Evolutionary conservation across 2,888 invertebrate genomes (phyloP).

Genomic region (Ischnus inquisitorius): DNA sequence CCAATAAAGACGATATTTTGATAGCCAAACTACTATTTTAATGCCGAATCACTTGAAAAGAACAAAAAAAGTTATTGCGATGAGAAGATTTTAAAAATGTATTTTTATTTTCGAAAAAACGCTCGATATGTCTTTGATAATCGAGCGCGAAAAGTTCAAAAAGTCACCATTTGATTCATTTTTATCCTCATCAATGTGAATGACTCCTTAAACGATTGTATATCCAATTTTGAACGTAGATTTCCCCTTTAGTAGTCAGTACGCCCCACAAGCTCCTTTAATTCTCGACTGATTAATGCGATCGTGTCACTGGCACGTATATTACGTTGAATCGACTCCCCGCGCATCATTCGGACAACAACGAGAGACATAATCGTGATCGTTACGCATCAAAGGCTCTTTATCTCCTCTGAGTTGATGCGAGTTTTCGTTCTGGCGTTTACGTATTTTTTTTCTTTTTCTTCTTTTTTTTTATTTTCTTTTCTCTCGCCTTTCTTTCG

Average conservation of each 20-base stretch:
- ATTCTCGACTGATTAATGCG: constrained; percentile 25
- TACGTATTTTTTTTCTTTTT: constrained; percentile 34
- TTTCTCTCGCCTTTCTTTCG: constrained; percentile 54
- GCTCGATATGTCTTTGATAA: neutral
- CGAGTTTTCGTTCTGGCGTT: constrained; percentile 46
- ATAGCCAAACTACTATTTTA: too few species aligned
- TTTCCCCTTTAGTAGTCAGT: neutral
- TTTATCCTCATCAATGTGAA: neutral
- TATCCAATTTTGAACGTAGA: neutral
- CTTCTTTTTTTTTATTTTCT: constrained; percentile 26
- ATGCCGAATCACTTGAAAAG: too few species aligned
- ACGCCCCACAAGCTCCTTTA: neutral
- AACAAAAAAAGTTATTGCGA: too few species aligned
- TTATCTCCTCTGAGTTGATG: constrained; percentile 58
- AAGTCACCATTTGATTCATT: neutral
- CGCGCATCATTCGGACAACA: constrained; percentile 27
- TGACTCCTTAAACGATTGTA: neutral
- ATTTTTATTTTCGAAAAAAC: neutral
- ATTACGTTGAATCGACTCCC: constrained; percentile 12
- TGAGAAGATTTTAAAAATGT: neutral
- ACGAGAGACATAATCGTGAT: constrained; percentile 61
- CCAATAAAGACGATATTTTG: too few species aligned
- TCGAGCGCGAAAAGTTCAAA: neutral
- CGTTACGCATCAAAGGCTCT: constrained; percentile 67
- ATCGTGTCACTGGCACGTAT: constrained; percentile 20